Evolutionary conservation across 2,797 vertebrate genomes (phyloP), one percentile per base, ranked within the genome.

Genomic region (Cirrhinus mrigala): DNA sequence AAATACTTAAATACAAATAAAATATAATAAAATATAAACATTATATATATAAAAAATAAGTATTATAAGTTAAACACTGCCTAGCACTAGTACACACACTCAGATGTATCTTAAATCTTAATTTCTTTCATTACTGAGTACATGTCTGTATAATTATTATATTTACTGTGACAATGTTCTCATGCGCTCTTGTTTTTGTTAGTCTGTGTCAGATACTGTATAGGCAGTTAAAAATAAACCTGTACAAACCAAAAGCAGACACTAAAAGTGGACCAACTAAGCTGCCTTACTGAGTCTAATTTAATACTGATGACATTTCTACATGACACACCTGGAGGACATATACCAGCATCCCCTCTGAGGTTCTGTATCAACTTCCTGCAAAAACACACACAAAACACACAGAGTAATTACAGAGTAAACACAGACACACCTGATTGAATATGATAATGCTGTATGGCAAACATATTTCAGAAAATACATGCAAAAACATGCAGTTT

Each of bases 291-390:
- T 0, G 27, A 33, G 16, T 37, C 9, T 9, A 40, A 62, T 11
- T 62, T 11, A 46, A 18, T 12, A 60, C 12, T 18, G n/a, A 1
- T 78, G n/a, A 48, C n/a, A 64, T 48, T 46, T 79, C 2, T 29
- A 29, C 37, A 24, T 40, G n/a, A 64, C 89, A 52, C 90, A 96
- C 96, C 93, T 94, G 89, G 24, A 56, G 97, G 96, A 92, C 98
- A 99, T 4, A 84, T 90, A 0, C 96, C 96, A 0, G 95, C 94
- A 14, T 98, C 96, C 22, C 98, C 98, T 37, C 90, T 94, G 91
- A 99, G 94, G 73, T 94, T 96, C 92, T 99, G 98, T 91, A 99
- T 94, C 89, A 97, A 90, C 48, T 27, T 92, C 92, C 98, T 99
- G 92, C 24, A 94, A 94, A 92, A 86, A 76, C 84, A 87, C 81